Percentiles rank a stretch among this genome's conserved stretches.
phyloP scores from a whole-genome alignment of 2,888 invertebrate species.

The Trachelus tabidus region DNA sequence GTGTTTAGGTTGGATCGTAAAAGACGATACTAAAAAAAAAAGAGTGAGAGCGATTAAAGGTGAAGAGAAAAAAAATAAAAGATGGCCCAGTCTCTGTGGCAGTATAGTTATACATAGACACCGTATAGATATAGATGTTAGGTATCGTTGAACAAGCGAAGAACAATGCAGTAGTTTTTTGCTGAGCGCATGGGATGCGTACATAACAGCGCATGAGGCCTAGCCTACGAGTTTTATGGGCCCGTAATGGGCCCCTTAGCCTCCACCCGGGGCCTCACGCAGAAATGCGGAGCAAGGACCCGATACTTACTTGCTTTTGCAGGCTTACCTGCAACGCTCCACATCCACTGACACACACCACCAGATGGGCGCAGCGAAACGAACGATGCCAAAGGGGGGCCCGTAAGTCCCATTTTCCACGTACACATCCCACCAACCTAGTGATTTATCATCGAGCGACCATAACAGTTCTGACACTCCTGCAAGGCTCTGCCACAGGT shows the following conservation, averaged over 20 bases:
- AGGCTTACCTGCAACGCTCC: neutral
- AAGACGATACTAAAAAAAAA: neutral
- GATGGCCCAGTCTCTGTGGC: neutral
- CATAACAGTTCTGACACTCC: neutral
- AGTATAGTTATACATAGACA: neutral
- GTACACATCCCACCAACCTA: neutral
- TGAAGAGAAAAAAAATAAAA: neutral
- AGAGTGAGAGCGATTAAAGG: neutral
- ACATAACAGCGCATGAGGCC: constrained; percentile 44
- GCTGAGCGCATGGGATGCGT: constrained; percentile 33
- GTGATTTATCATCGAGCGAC: neutral
- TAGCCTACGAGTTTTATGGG: constrained; percentile 54
- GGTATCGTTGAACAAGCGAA: neutral
- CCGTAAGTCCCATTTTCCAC: neutral
- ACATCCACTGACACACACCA: neutral
- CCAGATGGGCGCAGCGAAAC: neutral
- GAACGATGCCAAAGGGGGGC: neutral
- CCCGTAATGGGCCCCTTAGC: constrained; percentile 55
- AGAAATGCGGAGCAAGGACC: constrained; percentile 43
- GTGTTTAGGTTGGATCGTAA: neutral
- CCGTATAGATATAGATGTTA: neutral
- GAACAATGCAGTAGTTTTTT: neutral
- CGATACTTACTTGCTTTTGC: constrained; percentile 21
- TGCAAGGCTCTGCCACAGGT: neutral
- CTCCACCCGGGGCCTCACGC: constrained; percentile 35